These are phyloP conservation scores for Pangasius djambal DNA, from an alignment of 2,797 vertebrate genomes.

Conservation along the genomic window DNA sequence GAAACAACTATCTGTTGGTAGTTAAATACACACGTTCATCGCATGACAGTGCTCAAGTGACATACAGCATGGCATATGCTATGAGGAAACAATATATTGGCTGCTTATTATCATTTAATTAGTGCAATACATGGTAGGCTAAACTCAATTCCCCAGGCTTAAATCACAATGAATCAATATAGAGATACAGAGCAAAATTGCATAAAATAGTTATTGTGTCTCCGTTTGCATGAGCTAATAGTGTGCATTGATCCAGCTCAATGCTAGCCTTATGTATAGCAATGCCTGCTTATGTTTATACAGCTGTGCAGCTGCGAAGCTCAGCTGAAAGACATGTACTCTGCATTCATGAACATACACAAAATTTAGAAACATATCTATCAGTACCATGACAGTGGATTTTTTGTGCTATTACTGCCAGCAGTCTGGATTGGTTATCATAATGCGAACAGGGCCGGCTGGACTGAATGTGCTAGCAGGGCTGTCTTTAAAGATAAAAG, in stretches of 20 bases:
- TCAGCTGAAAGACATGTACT: slow-evolving; percentile 15
- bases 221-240: slow-evolving; percentile 61
- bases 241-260: slow-evolving; percentile 38
- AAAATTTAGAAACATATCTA: background rate
- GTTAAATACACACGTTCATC: slow-evolving; percentile 28
- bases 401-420: slow-evolving; percentile 23
- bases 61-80: slow-evolving; percentile 11
- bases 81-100: slow-evolving; percentile 32
- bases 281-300: slow-evolving; percentile 32
- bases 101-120: slow-evolving; percentile 50
- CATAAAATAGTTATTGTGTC: slow-evolving; percentile 36
- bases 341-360: slow-evolving; percentile 18
- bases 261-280: slow-evolving; percentile 13
- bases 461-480: background rate
- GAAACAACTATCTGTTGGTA: slow-evolving; percentile 27
- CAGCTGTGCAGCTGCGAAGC: slow-evolving; percentile 33
- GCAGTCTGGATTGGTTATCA: background rate
- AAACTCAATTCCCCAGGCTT: slow-evolving; percentile 27
- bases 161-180: slow-evolving; percentile 42
- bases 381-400: background rate
- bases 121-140: slow-evolving; percentile 60
- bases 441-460: background rate
- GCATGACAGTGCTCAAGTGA: slow-evolving; percentile 20
- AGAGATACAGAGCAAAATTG: slow-evolving; percentile 28
- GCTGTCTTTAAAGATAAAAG: slow-evolving; percentile 15